Base-by-base conservation (phyloP, 1,140 invertebrate genomes). In the Drosophila punjabiensis region DNA sequence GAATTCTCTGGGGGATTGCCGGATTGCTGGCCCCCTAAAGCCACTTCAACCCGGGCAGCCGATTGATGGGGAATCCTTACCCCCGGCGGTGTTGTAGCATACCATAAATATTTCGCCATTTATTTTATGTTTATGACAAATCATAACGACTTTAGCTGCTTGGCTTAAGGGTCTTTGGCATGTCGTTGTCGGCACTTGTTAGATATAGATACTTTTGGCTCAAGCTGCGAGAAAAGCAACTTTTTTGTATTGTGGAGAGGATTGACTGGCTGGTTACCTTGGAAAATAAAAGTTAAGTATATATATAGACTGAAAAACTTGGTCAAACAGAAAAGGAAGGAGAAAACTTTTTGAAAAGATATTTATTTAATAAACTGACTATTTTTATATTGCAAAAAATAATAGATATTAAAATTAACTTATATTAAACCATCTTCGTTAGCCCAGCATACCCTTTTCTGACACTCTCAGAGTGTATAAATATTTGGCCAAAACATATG, bases 111-210 rank as follows among this genome's bases (percentile, higher is more conserved):
- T 88, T 91, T 91, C 74, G 88, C 88, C 88, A 82, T 91, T 91
- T 91, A 91, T 91, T 91, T 91, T 91, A 91, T 91, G 83, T 88
- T 91, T 91, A 91, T 91, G 81, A 87, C 88, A 91, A 91, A 88
- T 88, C 80, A 91, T 91, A 91, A 91, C 88, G 88, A 88, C 88
- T 91, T 88, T 79, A 79, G 87, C 78, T 82, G 79, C 74, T 70
- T 78, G 79, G 85, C 81, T 82, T 85, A 85, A 90, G 86, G 85
- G 77, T 76, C 81, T 89, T 60, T 89, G 84, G 50, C 67, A 79
- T 78, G 84, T 79, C 81, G 86, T 78, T 78, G 75, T 79, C 82
- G 82, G 81, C 85, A 89, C 85, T 89, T 89, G 85, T 89, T 82
- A 85, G 86, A 73, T 79, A 90, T 74, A 88, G 81, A 89, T 81